A percentile compares a stretch with the other conserved stretches of the same genome.
Evolutionary conservation across 2,888 invertebrate genomes (phyloP).

Genomic region (Halictus quadricinctus): DNA sequence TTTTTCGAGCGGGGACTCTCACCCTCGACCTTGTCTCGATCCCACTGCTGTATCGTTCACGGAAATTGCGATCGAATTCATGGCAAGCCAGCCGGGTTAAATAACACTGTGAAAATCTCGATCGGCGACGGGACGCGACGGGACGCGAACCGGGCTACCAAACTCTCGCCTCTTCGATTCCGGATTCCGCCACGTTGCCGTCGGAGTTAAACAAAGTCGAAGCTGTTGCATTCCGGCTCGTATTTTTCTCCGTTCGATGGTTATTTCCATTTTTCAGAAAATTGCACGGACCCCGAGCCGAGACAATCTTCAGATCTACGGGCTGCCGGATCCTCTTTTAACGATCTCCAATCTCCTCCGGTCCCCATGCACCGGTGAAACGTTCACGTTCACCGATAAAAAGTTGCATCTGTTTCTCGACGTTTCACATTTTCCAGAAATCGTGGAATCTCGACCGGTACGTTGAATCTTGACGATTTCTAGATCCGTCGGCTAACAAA

Average conservation of each 20-base stretch:
- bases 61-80: constrained; percentile 23
- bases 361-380: background rate
- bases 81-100: constrained; percentile 11
- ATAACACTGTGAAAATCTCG: constrained; percentile 20
- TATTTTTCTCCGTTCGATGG: background rate
- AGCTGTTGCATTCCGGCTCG: background rate
- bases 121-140: background rate
- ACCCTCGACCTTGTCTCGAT: background rate
- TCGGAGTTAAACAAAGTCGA: background rate
- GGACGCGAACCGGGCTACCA: background rate
- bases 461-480: background rate
- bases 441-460: background rate
- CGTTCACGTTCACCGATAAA: background rate
- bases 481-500: background rate
- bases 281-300: background rate
- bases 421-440: constrained; percentile 14
- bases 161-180: background rate
- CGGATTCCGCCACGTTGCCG: background rate
- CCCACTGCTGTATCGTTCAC: background rate
- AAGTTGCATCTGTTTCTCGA: background rate
- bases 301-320: background rate
- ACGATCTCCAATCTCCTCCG: background rate
- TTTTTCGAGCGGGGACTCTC: background rate
- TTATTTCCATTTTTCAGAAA: background rate
- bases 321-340: background rate